Evolutionary conservation across 53 echinoderm and acorn worm species (phyloP).

Genomic region (Stichopus horrens): DNA sequence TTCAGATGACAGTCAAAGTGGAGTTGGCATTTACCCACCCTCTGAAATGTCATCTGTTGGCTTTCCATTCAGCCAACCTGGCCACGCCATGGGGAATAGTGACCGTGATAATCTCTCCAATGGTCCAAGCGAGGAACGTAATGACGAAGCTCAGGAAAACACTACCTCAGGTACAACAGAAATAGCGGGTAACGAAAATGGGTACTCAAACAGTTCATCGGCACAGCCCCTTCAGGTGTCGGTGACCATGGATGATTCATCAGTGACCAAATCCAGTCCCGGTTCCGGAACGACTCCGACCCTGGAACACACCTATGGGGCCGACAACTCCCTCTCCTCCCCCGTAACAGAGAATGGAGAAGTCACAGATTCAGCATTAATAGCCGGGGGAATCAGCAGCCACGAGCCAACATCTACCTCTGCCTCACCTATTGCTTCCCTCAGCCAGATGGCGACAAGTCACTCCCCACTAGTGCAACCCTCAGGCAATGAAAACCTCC

Average conservation of each 20-base stretch:
- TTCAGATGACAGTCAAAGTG: conserved; percentile 53
- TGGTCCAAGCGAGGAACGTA: conserved; percentile 34
- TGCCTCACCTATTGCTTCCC: conserved; percentile 58
- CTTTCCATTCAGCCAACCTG: conserved; percentile 29
- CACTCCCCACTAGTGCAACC: conserved; percentile 48
- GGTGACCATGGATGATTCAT: not conserved
- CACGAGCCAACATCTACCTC: conserved; percentile 34
- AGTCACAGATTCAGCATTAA: conserved; percentile 11
- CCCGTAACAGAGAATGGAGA: conserved; percentile 31
- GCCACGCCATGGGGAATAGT: not conserved
- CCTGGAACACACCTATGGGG: conserved; percentile 24
- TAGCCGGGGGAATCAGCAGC: not conserved
- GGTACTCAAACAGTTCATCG: conserved; percentile 20
- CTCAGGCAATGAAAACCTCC: conserved; percentile 66
- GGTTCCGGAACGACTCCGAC: conserved; percentile 20
- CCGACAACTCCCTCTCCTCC: not conserved
- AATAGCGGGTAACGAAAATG: conserved; percentile 38
- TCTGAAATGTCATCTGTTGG: conserved; percentile 9
- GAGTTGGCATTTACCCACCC: conserved; percentile 56
- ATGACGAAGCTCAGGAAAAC: conserved; percentile 48
- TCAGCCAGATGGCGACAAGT: conserved; percentile 58
- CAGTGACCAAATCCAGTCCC: conserved; percentile 20
- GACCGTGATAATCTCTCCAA: conserved; percentile 28
- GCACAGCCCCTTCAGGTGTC: conserved; percentile 40
- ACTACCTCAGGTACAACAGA: conserved; percentile 47